Evolutionary conservation across 2,797 vertebrate species (phyloP).

Genomic region (Pseudotriccus pelzelni): DNA sequence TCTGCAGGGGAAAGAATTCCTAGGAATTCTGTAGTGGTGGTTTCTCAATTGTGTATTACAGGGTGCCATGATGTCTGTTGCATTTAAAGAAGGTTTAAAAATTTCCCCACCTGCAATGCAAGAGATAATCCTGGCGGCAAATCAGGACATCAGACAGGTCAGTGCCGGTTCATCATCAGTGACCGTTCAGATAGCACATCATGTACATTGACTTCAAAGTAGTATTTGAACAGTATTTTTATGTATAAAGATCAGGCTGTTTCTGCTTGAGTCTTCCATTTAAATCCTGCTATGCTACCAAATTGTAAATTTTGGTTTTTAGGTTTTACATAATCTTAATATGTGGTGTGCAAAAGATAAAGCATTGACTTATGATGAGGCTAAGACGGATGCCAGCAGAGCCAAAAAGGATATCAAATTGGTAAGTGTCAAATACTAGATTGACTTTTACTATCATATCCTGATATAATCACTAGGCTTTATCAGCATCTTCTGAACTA

Average conservation of each 20-base stretch:
- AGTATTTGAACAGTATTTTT: not conserved
- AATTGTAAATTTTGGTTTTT: not conserved
- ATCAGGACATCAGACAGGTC: slow-evolving; percentile 98
- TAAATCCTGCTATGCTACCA: not conserved
- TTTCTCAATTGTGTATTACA: slow-evolving; percentile 60
- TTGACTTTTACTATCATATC: not conserved
- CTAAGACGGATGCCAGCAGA: slow-evolving; percentile 85
- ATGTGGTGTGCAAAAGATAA: slow-evolving; percentile 95
- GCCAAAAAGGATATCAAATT: slow-evolving; percentile 93
- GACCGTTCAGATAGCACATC: not conserved
- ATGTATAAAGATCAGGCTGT: not conserved
- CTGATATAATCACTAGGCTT: not conserved
- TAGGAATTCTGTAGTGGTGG: not conserved
- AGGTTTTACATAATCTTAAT: slow-evolving; percentile 97
- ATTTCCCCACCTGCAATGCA: slow-evolving; percentile 94
- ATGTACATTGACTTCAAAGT: not conserved
- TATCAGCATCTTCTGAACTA: not conserved
- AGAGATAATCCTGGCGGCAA: slow-evolving; percentile 94
- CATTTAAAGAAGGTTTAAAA: slow-evolving; percentile 95
- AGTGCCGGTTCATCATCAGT: not conserved
- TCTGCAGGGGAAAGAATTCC: not conserved
- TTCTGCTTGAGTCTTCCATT: not conserved
- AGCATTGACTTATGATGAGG: slow-evolving; percentile 91
- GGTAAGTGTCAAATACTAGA: slow-evolving; percentile 66
- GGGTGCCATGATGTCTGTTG: slow-evolving; percentile 97